Evolutionary conservation across 2,797 vertebrate genomes (phyloP).

Genomic region (Pyrocephalus nanus): DNA sequence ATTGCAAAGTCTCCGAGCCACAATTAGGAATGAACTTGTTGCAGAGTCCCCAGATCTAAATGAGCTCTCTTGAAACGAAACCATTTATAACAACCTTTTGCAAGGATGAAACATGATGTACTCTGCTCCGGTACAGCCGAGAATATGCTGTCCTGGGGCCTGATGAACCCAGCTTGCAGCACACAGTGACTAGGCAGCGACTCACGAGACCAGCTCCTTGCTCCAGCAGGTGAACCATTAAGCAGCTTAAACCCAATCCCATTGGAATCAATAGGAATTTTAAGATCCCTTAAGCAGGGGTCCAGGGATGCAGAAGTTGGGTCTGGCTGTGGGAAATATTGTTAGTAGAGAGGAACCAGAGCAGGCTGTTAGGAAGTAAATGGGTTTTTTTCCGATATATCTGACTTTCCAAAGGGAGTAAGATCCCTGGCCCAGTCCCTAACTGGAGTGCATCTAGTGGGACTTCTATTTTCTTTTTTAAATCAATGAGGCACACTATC

Average conservation of each 20-base stretch:
- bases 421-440: neutral
- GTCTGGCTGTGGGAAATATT: neutral
- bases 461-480: neutral
- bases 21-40: conserved; percentile 3
- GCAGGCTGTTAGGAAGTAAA: fast-evolving
- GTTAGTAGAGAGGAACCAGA: neutral
- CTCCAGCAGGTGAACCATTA: neutral
- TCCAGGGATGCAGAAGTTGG: neutral
- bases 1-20: neutral
- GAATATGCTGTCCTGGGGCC: conserved; percentile 14
- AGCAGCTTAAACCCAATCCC: neutral
- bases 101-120: neutral
- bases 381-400: neutral
- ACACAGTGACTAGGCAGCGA: neutral
- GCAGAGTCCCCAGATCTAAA: conserved; percentile 29
- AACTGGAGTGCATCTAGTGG: neutral
- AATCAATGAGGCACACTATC: neutral
- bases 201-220: neutral
- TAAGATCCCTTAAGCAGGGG: neutral
- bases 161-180: neutral
- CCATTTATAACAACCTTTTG: conserved; percentile 22
- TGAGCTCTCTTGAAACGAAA: conserved; percentile 24
- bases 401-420: neutral
- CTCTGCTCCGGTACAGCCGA: neutral
- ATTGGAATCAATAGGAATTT: neutral